Evolutionary conservation across 30 jellyfish, hydroid and myxozoan species (phyloP), one percentile per base, ranked within the genome.

Genomic region (Pelagia noctiluca): DNA sequence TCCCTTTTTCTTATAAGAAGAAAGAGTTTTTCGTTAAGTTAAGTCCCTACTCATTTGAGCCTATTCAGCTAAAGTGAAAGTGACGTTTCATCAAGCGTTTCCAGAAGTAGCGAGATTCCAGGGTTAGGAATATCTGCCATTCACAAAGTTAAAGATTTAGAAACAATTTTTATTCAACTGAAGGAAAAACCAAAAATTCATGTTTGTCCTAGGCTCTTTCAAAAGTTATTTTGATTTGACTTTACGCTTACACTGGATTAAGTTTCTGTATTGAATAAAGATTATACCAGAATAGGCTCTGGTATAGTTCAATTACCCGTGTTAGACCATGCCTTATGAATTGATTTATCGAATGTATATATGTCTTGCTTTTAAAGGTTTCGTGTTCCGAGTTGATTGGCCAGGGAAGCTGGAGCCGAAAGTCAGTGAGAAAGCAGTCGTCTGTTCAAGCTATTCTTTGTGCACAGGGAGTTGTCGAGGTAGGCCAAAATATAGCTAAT

Each of bases 401-500:
- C 30, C 53, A 54, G 1, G 69, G 61, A 34, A 54, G 69, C 71
- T 87, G 96, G 96, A 69, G 63, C 34, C 67, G 78, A 34, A 78
- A 87, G 34, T 76, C 86, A 21, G 16, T 62, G 82, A 87, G 62
- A 54, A 87, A 87, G 67, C 33, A 79, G n/a, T 64, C 76, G 46
- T 53, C 50, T 33, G 91, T 76, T 24, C 81, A 77, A 60, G 76
- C 83, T 0, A 60, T 88, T 18, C 71, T 79, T 23, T 80, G 93
- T 37, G 90, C 74, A 3, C 74, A 88, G 24, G 89, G 89, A 31
- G 84, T 75, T 34, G 49, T 83, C 0, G 96, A 87, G 71, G 91
- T 75, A 36, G 0, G 79, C 61, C 46, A 28, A 32, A 2, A 49
- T 18, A 35, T 2, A 8, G 4, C 57, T 46, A n/a, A 33, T 63